Conservation (phyloP, 1,140 invertebrate genomes). For the Magallana ariakensis region DNA sequence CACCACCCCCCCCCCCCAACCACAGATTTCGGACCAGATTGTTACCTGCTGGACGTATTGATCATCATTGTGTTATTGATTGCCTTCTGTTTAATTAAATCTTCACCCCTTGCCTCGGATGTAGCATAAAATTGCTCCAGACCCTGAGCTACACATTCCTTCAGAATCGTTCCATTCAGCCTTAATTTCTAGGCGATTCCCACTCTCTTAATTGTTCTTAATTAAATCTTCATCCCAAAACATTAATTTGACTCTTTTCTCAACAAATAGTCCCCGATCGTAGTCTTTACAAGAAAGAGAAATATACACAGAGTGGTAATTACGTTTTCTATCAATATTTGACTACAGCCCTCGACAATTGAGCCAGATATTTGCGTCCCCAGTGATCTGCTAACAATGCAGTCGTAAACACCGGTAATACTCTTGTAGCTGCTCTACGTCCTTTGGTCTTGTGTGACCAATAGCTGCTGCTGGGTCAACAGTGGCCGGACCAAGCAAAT, state of each 20-base stretch:
- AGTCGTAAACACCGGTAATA: background rate
- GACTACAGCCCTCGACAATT: background rate
- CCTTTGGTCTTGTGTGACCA: background rate
- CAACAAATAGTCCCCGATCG: no score
- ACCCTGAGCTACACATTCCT: no score
- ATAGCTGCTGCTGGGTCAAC: background rate
- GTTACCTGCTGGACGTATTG: slow-evolving; percentile 21
- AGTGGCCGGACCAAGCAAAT: background rate
- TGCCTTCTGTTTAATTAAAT: slow-evolving; percentile 15
- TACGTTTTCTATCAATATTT: slow-evolving; percentile 35
- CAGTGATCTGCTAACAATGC: background rate
- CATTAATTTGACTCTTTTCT: no score
- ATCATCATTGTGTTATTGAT: slow-evolving; percentile 20
- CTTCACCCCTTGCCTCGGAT: background rate
- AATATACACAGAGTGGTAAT: background rate
- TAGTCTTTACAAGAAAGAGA: no score
- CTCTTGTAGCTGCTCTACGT: background rate
- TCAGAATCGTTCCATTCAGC: no score
- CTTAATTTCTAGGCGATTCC: no score
- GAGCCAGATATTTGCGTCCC: slow-evolving; percentile 25
- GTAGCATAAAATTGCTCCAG: no score
- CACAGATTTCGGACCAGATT: background rate
- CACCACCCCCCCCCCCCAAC: no score
- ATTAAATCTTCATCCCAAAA: no score
- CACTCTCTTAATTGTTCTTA: no score